Percentiles rank a stretch among this genome's conserved stretches.
phyloP scores from a whole-genome alignment of 2,888 invertebrate species.

The Agriopis aurantiaria region DNA sequence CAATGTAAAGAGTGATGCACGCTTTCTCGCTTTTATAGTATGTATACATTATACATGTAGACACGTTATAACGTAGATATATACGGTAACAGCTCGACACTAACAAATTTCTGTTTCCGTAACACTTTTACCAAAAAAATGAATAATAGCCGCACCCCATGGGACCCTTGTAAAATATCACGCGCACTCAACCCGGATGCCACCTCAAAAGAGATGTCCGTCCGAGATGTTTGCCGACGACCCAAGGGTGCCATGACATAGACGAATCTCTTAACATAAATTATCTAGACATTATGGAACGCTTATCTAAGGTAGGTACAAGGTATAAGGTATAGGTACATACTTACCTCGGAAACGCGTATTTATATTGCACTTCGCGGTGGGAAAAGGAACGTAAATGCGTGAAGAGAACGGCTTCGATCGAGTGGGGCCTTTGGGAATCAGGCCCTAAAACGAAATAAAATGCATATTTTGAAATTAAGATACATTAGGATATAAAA shows the following conservation, averaged over 20 bases:
- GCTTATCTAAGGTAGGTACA: conserved; percentile 22
- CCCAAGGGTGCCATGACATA: conserved; percentile 27
- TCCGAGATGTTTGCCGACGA: conserved; percentile 15
- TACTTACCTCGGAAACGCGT: conserved; percentile 15
- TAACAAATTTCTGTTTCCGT: conserved; percentile 29
- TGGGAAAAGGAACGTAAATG: background rate
- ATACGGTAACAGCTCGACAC: conserved; percentile 6
- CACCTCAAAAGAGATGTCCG: conserved; percentile 25
- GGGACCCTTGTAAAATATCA: conserved; percentile 32
- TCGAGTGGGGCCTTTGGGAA: conserved; percentile 13
- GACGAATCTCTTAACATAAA: conserved; percentile 30
- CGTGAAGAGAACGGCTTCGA: conserved; percentile 8
- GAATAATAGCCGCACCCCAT: conserved; percentile 24
- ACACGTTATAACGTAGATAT: background rate
- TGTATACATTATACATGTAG: background rate
- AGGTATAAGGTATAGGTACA: conserved; percentile 3
- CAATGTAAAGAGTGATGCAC: no score
- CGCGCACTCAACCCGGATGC: conserved; percentile 24
- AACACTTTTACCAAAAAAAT: conserved; percentile 27
- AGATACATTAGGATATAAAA: no score
- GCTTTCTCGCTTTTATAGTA: no score
- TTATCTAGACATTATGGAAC: conserved; percentile 17
- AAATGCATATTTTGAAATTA: background rate
- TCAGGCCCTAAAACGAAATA: background rate
- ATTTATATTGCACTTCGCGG: conserved; percentile 19